Evolutionary conservation across 1,140 invertebrate species (phyloP).

Genomic region (Trichonephila inaurata): DNA sequence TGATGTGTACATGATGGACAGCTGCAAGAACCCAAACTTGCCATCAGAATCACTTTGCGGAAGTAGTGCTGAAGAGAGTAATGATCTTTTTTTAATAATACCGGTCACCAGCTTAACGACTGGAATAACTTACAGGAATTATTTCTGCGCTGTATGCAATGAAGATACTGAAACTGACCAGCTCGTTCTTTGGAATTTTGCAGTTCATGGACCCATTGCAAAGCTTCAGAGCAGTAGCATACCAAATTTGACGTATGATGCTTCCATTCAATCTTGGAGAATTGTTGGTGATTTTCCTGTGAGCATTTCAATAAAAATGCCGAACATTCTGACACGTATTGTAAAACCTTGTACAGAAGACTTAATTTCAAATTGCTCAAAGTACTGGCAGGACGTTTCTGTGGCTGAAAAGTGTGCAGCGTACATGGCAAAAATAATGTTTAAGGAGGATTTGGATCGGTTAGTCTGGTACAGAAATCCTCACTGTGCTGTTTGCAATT

Average conservation of each 20-base stretch:
- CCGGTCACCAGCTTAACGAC: slow-evolving; percentile 81
- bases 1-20: neutral
- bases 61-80: slow-evolving; percentile 69
- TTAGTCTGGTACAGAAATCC: slow-evolving; percentile 1
- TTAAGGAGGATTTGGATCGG: neutral
- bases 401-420: neutral
- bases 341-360: neutral
- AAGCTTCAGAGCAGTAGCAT: neutral
- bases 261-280: neutral
- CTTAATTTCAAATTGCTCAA: neutral
- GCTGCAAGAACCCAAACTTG: neutral
- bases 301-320: neutral
- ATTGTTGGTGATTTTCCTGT: neutral
- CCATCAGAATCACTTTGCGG: neutral
- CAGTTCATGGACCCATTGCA: neutral
- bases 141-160: slow-evolving; percentile 84
- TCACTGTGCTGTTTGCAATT: neutral
- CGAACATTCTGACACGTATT: neutral
- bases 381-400: neutral
- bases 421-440: neutral
- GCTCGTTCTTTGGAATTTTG: neutral
- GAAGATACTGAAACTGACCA: slow-evolving; percentile 78
- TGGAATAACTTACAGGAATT: slow-evolving; percentile 83
- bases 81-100: slow-evolving; percentile 81
- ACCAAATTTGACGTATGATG: neutral